Evolutionary conservation across 2,797 vertebrate genomes (phyloP).

Genomic region (Poecile montanus): DNA sequence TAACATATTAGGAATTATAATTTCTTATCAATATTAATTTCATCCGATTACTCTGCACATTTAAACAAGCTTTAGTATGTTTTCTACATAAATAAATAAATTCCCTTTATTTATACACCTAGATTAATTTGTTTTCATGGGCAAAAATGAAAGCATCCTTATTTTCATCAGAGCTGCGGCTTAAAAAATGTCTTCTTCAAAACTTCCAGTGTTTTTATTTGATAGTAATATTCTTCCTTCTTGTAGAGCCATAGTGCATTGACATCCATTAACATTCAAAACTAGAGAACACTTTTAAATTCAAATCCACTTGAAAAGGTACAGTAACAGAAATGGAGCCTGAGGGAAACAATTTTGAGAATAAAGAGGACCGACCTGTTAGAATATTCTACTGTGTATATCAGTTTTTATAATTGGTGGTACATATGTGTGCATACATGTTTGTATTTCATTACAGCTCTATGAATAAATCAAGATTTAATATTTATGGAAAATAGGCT

Average conservation of each 20-base stretch:
- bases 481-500: not conserved
- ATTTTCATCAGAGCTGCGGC: constrained; percentile 43
- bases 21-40: constrained; percentile 51
- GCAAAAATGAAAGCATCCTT: constrained; percentile 28
- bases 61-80: not conserved
- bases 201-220: constrained; percentile 40
- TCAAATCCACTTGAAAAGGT: constrained; percentile 59
- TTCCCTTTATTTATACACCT: constrained; percentile 28
- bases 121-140: constrained; percentile 36
- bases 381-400: constrained; percentile 17
- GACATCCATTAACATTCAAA: constrained; percentile 68
- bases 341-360: constrained; percentile 50
- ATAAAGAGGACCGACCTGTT: constrained; percentile 40
- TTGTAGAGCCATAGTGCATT: constrained; percentile 49
- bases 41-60: not conserved
- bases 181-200: constrained; percentile 38
- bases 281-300: constrained; percentile 65
- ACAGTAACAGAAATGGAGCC: constrained; percentile 41
- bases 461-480: constrained; percentile 28
- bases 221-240: constrained; percentile 31
- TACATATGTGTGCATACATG: constrained; percentile 17
- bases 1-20: constrained; percentile 11
- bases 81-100: constrained; percentile 48
- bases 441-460: not conserved
- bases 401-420: constrained; percentile 32